Evolutionary conservation across 2,888 invertebrate genomes (phyloP), one percentile per base, ranked within the genome.

Genomic region (Theretra japonica): DNA sequence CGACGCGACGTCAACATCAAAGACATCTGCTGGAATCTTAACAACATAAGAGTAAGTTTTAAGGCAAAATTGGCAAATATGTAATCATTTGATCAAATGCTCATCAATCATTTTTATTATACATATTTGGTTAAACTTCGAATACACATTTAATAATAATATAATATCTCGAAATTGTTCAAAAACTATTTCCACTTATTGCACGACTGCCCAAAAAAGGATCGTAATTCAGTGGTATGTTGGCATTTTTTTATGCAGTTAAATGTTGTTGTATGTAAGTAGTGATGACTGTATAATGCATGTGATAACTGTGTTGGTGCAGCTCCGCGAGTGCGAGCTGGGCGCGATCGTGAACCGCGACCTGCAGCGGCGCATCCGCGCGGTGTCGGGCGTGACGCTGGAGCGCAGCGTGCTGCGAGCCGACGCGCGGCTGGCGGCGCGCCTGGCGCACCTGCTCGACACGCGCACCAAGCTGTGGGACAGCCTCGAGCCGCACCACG

Each of bases 1-100:
- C 97, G 98, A 78, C 95, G 99, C 25, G 97, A 98, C 84, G 99
- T 99, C 65, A 99, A 99, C 91, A 99, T 99, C 79, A 99, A 99
- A 88, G 99, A 99, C 87, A 99, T 99, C 79, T 99, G 99, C 91
- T 99, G 99, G 99, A 98, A 98, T 87, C 95, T 99, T 59, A 99
- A 99, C 88, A 99, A 98, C 80, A 98, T 99, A 75, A 95, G 99
- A 83, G 96, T 97, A 89, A 90, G 92, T 25, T 30, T n/a, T 41
- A 41, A 15, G 15, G 15, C 11, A 15, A 41, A 41, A 41, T 41
- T 41, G 11, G 2, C 41, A 41, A 15, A 41, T 41, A 41, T 41
- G 11, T 41, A 41, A 41, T 41, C 11, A 15, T 2, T 41, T 41
- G 41, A 41, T 41, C 41, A 15, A 41, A 23, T 15, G n/a, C n/a